Conservation (phyloP, 2,113 vertebrate genomes). For the Asarcornis scutulata region DNA sequence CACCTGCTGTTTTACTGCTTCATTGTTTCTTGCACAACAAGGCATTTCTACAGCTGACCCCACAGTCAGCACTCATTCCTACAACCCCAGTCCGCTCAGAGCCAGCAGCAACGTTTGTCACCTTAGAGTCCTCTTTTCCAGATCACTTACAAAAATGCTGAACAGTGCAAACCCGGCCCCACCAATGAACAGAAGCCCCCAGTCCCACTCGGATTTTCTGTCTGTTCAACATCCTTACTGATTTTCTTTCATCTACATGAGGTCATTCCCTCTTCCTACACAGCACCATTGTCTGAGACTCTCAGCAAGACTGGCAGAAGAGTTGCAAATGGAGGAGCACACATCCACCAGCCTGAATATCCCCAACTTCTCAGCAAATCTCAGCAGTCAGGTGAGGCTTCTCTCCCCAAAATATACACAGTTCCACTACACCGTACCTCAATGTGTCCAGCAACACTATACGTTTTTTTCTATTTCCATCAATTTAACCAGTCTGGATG, state of each 20-base stretch:
- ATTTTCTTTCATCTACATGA: background rate
- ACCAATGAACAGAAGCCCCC: background rate
- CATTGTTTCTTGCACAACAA: background rate
- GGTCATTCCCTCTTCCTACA: background rate
- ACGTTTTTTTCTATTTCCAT: background rate
- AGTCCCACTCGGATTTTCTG: background rate
- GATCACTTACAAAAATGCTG: background rate
- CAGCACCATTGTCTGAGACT: fast-evolving
- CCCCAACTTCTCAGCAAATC: background rate
- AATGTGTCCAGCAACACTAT: background rate
- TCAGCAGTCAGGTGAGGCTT: background rate
- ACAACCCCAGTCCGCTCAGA: too few species aligned
- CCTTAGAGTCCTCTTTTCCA: background rate
- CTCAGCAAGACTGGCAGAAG: background rate
- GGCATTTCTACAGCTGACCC: background rate
- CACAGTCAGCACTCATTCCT: background rate
- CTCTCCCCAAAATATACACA: background rate
- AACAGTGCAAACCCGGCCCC: background rate
- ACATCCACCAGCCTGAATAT: background rate
- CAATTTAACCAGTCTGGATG: background rate
- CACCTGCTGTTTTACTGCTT: background rate
- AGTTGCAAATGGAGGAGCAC: background rate
- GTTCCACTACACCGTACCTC: fast-evolving
- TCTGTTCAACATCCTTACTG: background rate
- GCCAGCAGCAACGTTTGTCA: background rate